Evolutionary conservation across 2,113 vertebrate genomes (phyloP), one percentile per base, ranked within the genome.

Genomic region (Misgurnus anguillicaudatus): DNA sequence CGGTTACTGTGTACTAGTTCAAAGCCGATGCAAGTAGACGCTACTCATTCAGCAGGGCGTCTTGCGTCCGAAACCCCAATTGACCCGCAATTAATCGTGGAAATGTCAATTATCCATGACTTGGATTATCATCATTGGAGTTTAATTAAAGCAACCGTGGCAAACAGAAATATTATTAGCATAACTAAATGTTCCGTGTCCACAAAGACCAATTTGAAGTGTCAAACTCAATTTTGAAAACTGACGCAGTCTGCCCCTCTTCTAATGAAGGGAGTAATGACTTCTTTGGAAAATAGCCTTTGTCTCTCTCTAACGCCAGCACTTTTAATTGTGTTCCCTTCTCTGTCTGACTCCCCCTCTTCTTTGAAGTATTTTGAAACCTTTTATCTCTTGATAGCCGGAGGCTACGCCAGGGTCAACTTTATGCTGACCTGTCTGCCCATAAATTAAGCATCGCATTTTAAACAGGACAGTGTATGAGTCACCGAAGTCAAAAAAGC

Each of bases 121-220:
- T 84, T 79, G 71, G 69, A 77, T 86, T 85, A 73, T 75, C 80
- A 80, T 84, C 61, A 82, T 88, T 87, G 83, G 78, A 84, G 80
- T 76, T 88, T 87, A 91, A 90, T 90, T 91, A 91, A 74, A 85
- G 87, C 65, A 84, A 87, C 82, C 85, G 58, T 41, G 81, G 63
- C 39, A 75, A 77, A 82, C 84, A 89, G 89, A 90, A 87, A 87
- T 78, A 81, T 87, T 81, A 91, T 90, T 89, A 90, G 80, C 85
- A 83, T 88, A 86, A 83, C 79, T 83, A 86, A 89, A 89, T 82
- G 84, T 74, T 83, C 72, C 69, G 64, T 82, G 78, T 83, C 80
- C 79, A 82, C 78, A 77, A 83, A 88, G 76, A 75, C 71, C 71
- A 69, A 88, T 88, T 85, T 79, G 86, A 86, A 87, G 76, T 76